phyloP scores from a whole-genome alignment of 2,888 invertebrate species.

The Cephus nigrinus region DNA sequence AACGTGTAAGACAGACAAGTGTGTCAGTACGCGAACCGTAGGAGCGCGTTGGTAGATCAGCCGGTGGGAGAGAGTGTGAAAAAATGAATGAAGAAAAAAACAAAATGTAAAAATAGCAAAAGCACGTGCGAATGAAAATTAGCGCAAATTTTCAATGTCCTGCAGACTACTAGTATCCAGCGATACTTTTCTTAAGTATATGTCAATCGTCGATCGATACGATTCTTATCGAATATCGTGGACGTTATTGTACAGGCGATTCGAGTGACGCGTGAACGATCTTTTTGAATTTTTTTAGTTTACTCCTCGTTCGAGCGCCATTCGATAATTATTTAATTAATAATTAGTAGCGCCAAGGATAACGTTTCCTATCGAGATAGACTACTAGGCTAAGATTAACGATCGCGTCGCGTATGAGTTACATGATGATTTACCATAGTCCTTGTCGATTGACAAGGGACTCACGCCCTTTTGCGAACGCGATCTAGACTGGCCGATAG shows the following conservation, averaged over 20 bases:
- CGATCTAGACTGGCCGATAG: not conserved
- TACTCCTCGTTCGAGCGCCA: constrained; percentile 12
- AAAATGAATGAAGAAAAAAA: not conserved
- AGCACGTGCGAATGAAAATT: not conserved
- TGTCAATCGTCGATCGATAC: constrained; percentile 15
- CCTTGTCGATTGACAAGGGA: not conserved
- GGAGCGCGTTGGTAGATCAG: not conserved
- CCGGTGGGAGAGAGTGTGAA: not conserved
- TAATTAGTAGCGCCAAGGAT: not conserved
- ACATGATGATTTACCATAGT: not conserved
- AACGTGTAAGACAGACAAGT: too few relatives aligned
- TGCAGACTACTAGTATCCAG: not conserved
- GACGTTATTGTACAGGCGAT: constrained; percentile 1
- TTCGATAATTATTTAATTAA: constrained; percentile 9
- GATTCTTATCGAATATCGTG: constrained; percentile 12
- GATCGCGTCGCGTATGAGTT: not conserved
- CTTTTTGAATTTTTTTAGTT: not conserved
- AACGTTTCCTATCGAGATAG: not conserved
- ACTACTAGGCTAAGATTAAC: not conserved
- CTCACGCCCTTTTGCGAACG: not conserved
- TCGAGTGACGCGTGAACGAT: constrained; percentile 18
- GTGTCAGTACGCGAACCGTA: not conserved
- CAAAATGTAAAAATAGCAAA: not conserved
- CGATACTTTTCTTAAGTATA: constrained; percentile 10
- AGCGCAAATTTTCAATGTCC: not conserved